Base-by-base conservation (phyloP, 1,140 invertebrate species). In the Bombus breviceps region DNA sequence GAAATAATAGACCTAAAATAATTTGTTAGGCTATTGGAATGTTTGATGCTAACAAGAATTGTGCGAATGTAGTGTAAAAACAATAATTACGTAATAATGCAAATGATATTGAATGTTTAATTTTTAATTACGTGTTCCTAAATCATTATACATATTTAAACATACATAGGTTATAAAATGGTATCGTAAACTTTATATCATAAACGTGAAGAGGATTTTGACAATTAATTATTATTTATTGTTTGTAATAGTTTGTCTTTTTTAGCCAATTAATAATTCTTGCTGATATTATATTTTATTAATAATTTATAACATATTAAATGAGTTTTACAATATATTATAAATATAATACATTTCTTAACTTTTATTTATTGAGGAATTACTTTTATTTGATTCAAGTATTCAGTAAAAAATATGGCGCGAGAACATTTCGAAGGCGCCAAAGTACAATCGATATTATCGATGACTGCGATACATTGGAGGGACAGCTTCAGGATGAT, bases 391-490 rank as follows among this genome's bases (percentile, higher is more conserved):
- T 41, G 10, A 41, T 41, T 41, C 18, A 13, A 9, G 28, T 25
- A 37, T n/a, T 13, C 13, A 28, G 6, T 34, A 37, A 59, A 76
- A 47, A 39, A 78, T 41, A n/a, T 78, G 39, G 37, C 39, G 12
- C 15, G 4, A 43, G 2, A 12, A 41, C 9, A n/a, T 28, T 41
- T 41, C 25, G 22, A 78, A 37, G 59, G n/a, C 18, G 59, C 15
- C 25, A 77, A 43, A 59, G 39, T 64, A 59, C 9, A 77, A 59
- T 78, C 76, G 59, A 78, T 78, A 64, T 41, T 64, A 39, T 64
- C 59, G 39, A 78, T 25, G 0, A 0, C 41, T 77, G 32, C n/a
- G 39, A 78, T 43, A 32, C 6, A 22, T 62, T 9, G 18, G 22
- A 12, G n/a, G 6, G 53, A 43, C 22, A 66, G 32, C 22, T 78